Base-by-base conservation (phyloP, 2,113 vertebrate species). In the Crotalus viridis region DNA sequence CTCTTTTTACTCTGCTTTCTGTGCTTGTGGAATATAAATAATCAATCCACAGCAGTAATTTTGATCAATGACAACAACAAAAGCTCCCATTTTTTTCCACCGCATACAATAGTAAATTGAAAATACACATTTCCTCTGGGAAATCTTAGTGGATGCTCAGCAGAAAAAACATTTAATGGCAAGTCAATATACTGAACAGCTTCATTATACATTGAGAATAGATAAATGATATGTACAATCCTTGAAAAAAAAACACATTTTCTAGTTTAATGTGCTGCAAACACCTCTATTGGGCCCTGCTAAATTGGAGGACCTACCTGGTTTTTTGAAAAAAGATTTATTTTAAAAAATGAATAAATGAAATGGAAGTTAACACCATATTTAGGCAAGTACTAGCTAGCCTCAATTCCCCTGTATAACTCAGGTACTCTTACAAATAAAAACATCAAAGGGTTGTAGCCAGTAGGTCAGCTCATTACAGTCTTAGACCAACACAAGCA, bases 51-150 rank as follows among this genome's bases (percentile, higher is more conserved):
- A 93, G 92, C 89, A 96, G 95, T 97, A 95, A 93, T 93, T 96
- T 94, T 95, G 94, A 93, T 86, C 95, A 94, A 93, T 95, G 95
- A 96, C 57, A 97, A 88, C 94, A 96, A 43, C 7, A 81, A 92
- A 91, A 33, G 85, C 92, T 94, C 92, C 33, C 52, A 85, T 90
- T 94, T 96, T 96, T 90, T 96, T 94, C 59, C 28, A 89, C 93
- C 74, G 85, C 57, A 85, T 94, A 94, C 89, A 87, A 94, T 95
- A 94, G 95, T 88, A 94, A 55, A 85, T 95, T 90, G 90, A 93
- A 93, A 96, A 95, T 48, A 94, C 89, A 96, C 92, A 95, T 95
- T 95, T 94, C 90, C 95, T 91, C 93, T 26, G 88, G 59, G 95
- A 95, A 93, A 64, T 28, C 59, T 96, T 93, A 94, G 93, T 93